phyloP scores from a whole-genome alignment of 2,888 invertebrate genomes.

The Tenodera sinensis region DNA sequence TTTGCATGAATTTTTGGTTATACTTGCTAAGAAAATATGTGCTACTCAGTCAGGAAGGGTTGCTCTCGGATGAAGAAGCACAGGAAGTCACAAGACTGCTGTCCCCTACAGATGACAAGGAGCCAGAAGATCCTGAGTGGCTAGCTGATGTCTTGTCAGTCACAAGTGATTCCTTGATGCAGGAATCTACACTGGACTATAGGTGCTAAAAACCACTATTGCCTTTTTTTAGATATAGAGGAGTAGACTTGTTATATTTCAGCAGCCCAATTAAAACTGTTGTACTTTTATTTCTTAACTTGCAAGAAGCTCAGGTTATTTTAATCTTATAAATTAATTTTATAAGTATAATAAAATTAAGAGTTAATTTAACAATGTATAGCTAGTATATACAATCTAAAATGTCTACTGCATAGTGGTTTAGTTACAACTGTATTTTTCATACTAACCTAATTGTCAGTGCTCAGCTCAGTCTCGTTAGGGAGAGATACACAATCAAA shows the following conservation, averaged over 20 bases:
- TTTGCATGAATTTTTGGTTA: neutral
- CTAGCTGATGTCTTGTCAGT: conserved; percentile 56
- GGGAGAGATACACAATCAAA: no score
- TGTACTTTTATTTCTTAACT: neutral
- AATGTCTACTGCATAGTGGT: no score
- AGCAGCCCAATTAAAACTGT: neutral
- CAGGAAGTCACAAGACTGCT: conserved; percentile 82
- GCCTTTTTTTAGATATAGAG: neutral
- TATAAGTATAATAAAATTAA: no score
- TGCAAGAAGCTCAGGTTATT: no score
- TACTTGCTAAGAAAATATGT: conserved; percentile 9
- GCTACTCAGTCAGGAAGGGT: conserved; percentile 66
- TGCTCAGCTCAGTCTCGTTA: no score
- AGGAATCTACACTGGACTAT: conserved; percentile 39
- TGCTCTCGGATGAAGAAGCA: conserved; percentile 85
- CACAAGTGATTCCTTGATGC: conserved; percentile 39
- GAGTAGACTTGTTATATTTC: neutral
- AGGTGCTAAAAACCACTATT: conserved; percentile 35
- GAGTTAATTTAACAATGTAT: no score
- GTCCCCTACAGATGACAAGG: conserved; percentile 51
- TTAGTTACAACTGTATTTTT: no score
- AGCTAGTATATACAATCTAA: no score
- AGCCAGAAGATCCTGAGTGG: conserved; percentile 53
- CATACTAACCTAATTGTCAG: no score
- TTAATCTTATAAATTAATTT: no score